phyloP scores from a whole-genome alignment of 1,140 invertebrate species.

The Eumeta japonica region DNA sequence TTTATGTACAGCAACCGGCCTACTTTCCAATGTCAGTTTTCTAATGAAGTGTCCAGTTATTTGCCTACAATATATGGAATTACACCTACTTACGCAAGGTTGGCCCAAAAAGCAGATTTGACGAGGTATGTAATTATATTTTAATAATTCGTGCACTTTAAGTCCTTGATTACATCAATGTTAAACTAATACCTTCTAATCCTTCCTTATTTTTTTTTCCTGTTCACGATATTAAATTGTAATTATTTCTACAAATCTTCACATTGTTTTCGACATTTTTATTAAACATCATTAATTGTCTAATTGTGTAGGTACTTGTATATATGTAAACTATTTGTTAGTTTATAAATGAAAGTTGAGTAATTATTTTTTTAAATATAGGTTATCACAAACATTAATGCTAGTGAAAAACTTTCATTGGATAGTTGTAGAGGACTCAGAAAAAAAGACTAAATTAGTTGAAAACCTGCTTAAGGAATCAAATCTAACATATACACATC shows the following conservation, averaged over 20 bases:
- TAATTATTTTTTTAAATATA: slow-evolving; percentile 24
- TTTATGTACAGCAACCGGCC: slow-evolving; percentile 47
- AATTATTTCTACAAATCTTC: too few relatives aligned
- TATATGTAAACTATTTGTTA: too few relatives aligned
- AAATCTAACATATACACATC: slow-evolving; percentile 74
- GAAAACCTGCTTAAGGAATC: slow-evolving; percentile 75
- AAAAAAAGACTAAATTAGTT: slow-evolving; percentile 74
- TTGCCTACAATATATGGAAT: slow-evolving; percentile 80
- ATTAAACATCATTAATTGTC: too few relatives aligned
- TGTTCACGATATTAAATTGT: too few relatives aligned
- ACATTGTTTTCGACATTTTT: too few relatives aligned
- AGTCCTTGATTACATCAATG: slow-evolving; percentile 34
- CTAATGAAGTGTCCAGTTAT: slow-evolving; percentile 41
- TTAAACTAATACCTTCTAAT: too few relatives aligned
- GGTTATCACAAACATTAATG: slow-evolving; percentile 86
- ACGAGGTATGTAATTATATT: slow-evolving; percentile 63
- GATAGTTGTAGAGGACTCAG: slow-evolving; percentile 91
- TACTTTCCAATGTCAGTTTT: slow-evolving; percentile 45
- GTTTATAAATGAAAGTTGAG: too few relatives aligned
- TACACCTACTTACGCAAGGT: slow-evolving; percentile 87
- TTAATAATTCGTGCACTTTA: slow-evolving; percentile 26
- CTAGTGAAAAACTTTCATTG: slow-evolving; percentile 90
- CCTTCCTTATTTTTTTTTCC: too few relatives aligned
- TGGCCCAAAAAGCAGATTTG: slow-evolving; percentile 93
- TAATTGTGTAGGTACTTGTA: too few relatives aligned